Conservation (phyloP, 2,797 vertebrate species). For the Paratrypauchen microcephalus region DNA sequence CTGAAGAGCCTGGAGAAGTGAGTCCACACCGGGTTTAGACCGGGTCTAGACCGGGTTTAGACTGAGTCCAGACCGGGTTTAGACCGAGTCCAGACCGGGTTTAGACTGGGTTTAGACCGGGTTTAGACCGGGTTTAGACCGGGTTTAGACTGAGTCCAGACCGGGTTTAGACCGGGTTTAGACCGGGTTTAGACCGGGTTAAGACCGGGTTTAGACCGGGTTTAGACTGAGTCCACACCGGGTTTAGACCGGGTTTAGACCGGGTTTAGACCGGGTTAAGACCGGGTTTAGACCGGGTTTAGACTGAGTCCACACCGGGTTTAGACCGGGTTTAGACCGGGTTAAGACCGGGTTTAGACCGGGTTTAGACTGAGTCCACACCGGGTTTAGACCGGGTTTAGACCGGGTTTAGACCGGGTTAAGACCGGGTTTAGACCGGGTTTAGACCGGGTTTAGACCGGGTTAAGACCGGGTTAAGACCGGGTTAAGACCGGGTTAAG, state of each 20-base stretch:
- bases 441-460: neutral
- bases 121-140: neutral
- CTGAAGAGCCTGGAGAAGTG: slow-evolving; percentile 85
- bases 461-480: neutral
- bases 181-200: neutral
- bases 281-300: neutral
- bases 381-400: neutral
- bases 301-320: neutral
- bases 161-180: neutral
- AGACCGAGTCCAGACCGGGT: neutral
- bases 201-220: neutral
- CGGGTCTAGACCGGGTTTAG: slow-evolving; percentile 84
- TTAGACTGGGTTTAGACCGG: neutral
- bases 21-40: neutral
- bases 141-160: neutral
- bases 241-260: neutral
- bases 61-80: neutral
- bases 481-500: neutral
- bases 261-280: neutral
- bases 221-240: too few species aligned
- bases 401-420: neutral
- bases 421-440: neutral
- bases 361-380: neutral
- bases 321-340: neutral
- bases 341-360: neutral